Conservation (phyloP, 1,140 invertebrate species). For the Neuroterus valhalla region DNA sequence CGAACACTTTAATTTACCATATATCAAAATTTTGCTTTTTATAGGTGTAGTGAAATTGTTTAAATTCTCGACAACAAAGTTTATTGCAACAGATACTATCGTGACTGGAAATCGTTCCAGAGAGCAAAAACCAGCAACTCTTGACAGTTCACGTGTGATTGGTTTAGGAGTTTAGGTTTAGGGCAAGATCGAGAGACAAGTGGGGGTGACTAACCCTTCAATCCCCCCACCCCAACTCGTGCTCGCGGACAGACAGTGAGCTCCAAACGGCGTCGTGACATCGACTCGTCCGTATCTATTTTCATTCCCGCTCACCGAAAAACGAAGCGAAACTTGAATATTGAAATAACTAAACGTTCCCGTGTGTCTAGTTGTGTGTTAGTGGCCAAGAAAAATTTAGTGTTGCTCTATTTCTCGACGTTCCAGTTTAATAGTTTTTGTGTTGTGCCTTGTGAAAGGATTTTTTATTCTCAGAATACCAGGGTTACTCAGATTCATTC, state of each 20-base stretch:
- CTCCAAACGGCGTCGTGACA: conserved; percentile 24
- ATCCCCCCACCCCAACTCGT: background rate
- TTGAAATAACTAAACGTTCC: background rate
- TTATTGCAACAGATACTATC: background rate
- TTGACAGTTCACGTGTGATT: conserved; percentile 14
- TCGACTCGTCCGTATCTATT: conserved; percentile 3
- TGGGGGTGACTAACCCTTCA: conserved; percentile 19
- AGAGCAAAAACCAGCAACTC: conserved; percentile 21
- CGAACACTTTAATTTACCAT: no score
- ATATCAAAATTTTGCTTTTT: no score
- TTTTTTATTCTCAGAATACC: background rate
- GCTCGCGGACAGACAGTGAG: conserved; percentile 7
- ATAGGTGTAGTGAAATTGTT: no score
- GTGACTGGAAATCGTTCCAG: conserved; percentile 18
- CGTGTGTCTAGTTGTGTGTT: background rate
- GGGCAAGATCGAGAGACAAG: conserved; percentile 1
- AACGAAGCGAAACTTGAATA: background rate
- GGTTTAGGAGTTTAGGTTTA: conserved; percentile 30
- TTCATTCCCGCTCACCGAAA: background rate
- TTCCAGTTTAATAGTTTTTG: background rate
- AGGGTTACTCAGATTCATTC: conserved; percentile 15
- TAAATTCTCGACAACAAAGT: no score
- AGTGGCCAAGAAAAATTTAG: background rate
- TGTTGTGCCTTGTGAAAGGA: background rate
- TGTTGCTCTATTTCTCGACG: background rate